Evolutionary conservation across 2,888 invertebrate species (phyloP).

Genomic region (Drosophila mercatorum): DNA sequence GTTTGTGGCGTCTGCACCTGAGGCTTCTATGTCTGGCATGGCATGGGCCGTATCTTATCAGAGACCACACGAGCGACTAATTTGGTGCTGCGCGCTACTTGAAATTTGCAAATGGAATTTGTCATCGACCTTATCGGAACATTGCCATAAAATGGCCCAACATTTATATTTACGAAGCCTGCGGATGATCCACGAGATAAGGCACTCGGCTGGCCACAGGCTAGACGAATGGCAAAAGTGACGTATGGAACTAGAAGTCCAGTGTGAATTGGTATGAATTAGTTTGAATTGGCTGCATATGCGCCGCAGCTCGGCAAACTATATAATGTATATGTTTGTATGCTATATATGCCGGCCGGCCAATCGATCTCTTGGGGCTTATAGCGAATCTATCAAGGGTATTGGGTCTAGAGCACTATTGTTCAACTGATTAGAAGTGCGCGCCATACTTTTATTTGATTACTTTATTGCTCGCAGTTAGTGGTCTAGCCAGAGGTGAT

Average conservation of each 20-base stretch:
- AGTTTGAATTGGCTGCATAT: conserved; percentile 44
- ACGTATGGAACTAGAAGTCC: conserved; percentile 13
- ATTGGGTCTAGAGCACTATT: conserved; percentile 36
- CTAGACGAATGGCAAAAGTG: conserved; percentile 21
- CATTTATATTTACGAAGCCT: conserved; percentile 31
- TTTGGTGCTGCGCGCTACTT: background rate
- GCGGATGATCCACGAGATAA: conserved; percentile 35
- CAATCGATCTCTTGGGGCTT: conserved; percentile 8
- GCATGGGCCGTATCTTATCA: conserved; percentile 18
- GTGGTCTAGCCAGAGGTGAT: conserved; percentile 60
- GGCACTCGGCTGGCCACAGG: background rate
- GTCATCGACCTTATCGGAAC: conserved; percentile 17
- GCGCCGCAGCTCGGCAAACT: conserved; percentile 34
- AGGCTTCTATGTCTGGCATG: conserved; percentile 16
- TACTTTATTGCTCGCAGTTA: conserved; percentile 39
- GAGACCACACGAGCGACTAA: conserved; percentile 1
- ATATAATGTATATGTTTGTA: background rate
- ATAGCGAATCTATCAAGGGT: conserved; percentile 45
- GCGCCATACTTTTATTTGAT: conserved; percentile 16
- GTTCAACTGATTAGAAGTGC: conserved; percentile 41
- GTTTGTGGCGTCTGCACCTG: conserved; percentile 9
- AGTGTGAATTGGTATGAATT: conserved; percentile 54
- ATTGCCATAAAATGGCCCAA: conserved; percentile 16
- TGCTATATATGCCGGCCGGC: background rate
- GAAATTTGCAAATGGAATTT: conserved; percentile 25